These are phyloP conservation scores for Aporophyla lueneburgensis DNA, from an alignment of 2,888 invertebrate genomes.

Conservation along the genomic window DNA sequence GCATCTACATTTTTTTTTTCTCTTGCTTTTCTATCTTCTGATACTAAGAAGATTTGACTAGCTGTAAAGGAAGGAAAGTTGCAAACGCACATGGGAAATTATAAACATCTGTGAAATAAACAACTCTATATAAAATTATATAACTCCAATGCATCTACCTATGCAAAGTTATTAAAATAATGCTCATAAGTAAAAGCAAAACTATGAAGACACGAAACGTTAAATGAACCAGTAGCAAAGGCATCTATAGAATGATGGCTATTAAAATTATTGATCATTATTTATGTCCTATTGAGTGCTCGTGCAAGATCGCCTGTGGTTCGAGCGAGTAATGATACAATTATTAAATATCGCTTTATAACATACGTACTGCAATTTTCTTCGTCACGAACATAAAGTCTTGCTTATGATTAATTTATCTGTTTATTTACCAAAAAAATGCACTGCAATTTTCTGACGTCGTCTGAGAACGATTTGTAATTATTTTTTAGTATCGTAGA, in stretches of 20 bases:
- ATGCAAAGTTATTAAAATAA: constrained; percentile 1
- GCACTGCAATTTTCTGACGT: constrained; percentile 2
- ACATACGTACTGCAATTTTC: constrained; percentile 35
- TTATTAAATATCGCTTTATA: constrained; percentile 37
- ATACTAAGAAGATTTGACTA: neutral
- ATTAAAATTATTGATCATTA: constrained; percentile 30
- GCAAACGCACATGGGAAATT: neutral
- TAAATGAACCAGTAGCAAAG: constrained; percentile 36
- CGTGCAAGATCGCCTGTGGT: constrained; percentile 28
- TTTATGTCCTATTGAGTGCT: constrained; percentile 31
- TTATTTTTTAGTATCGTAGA: constrained; percentile 7
- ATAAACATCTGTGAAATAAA: neutral
- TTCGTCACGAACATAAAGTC: constrained; percentile 40
- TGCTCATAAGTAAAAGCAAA: constrained; percentile 6
- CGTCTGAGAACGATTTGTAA: constrained; percentile 29
- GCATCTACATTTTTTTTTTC: no score
- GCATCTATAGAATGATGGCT: constrained; percentile 29
- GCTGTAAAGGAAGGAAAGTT: neutral
- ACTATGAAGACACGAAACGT: constrained; percentile 24
- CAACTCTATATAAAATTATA: neutral
- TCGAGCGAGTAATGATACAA: constrained; percentile 35
- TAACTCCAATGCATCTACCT: neutral
- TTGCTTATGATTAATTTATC: constrained; percentile 24
- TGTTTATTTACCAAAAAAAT: constrained; percentile 8
- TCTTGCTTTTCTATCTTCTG: no score